Evolutionary conservation across 2,888 invertebrate species (phyloP).

Genomic region (Stegophylla sp.): DNA sequence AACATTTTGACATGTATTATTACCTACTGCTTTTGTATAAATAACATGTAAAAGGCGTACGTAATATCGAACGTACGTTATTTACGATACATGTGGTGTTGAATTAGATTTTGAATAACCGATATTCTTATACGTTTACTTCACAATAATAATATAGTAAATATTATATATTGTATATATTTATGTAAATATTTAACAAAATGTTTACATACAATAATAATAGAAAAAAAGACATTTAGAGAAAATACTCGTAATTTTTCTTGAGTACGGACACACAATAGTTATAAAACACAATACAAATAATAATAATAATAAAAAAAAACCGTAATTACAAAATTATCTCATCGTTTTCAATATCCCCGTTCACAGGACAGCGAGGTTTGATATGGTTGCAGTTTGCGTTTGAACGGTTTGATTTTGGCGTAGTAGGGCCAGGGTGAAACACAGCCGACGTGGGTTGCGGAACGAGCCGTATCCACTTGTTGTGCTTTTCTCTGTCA

Average conservation of each 20-base stretch:
- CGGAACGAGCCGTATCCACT: conserved; percentile 65
- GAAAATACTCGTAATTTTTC: neutral
- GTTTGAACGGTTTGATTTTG: conserved; percentile 57
- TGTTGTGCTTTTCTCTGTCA: conserved; percentile 61
- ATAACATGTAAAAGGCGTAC: too few relatives aligned
- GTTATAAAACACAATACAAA: neutral
- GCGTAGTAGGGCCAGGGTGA: conserved; percentile 62
- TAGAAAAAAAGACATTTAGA: neutral
- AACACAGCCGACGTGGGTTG: conserved; percentile 64
- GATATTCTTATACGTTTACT: too few relatives aligned
- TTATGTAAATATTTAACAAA: too few relatives aligned
- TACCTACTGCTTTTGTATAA: too few relatives aligned
- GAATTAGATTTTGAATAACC: too few relatives aligned
- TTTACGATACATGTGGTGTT: too few relatives aligned
- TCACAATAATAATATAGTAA: too few relatives aligned
- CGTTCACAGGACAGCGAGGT: conserved; percentile 47
- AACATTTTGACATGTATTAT: too few relatives aligned
- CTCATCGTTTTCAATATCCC: neutral
- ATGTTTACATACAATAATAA: neutral
- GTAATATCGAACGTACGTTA: too few relatives aligned
- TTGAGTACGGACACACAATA: neutral
- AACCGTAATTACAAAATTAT: conserved; percentile 35
- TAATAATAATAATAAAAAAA: neutral
- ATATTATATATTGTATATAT: too few relatives aligned
- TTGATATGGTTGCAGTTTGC: conserved; percentile 52